Evolutionary conservation across 2,113 vertebrate genomes (phyloP), one percentile per base, ranked within the genome.

Genomic region (Carollia perspicillata): DNA sequence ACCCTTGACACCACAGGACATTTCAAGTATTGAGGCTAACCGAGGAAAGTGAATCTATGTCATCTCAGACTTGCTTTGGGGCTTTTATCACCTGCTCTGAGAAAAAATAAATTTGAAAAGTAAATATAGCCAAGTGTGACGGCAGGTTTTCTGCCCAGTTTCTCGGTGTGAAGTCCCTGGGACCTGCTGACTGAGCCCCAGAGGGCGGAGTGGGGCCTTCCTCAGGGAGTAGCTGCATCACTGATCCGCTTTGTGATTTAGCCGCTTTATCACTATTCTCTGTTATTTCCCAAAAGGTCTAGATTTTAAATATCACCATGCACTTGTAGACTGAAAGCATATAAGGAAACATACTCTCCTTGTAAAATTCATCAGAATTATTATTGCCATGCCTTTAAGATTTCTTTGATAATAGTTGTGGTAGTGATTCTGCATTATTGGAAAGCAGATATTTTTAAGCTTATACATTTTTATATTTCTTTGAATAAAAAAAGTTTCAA

Each of bases 81-180:
- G 83, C 93, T 94, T 92, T 92, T 92, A 97, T 47, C 95, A 97
- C 96, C 94, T 93, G 78, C 94, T 92, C 78, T 42, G 75, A 95
- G 92, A 91, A 97, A 93, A 97, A 95, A 92, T 78, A 96, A 94
- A 93, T 88, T 77, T 16, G 60, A 58, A 63, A 96, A 92, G 96
- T 89, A 97, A 98, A 97, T 97, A 95, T 95, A 98, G 96, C 87
- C 12, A 93, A 35, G 84, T 95, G 94, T 92, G 96, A 92, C 22
- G 0, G 84, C 95, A 96, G 71, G 35, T 90, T 93, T 93, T 79
- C 71, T 90, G 95, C 95, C 90, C 84, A 51, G 0, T 35, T 90
- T 93, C 89, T 89, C 69, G 22, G 91, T 91, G 94, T 80, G 40
- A 94, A 84, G 42, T 89, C 75, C 18, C 75, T 65, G 0, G 22